Evolutionary conservation across 2,797 vertebrate species (phyloP), one percentile per base, ranked within the genome.

Genomic region (Avahi laniger): DNA sequence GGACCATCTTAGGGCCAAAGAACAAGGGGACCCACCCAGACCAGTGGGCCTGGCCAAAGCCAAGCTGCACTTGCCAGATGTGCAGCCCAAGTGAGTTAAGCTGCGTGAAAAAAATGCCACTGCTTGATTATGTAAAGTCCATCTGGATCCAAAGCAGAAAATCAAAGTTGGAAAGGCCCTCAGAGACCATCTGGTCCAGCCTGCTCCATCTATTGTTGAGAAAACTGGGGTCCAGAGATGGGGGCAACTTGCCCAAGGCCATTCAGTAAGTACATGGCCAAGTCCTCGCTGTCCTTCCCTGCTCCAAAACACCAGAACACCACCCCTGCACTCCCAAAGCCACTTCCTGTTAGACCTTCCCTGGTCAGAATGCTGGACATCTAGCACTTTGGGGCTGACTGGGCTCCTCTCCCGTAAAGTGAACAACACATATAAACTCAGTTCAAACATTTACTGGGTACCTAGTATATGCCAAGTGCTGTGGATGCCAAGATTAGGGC

Each of bases 71-170:
- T 57, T 85, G 91, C 94, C 96, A 96, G 93, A 97, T 96, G 95
- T 91, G 61, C 75, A 91, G 86, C 92, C 82, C 84, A 59, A 95
- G 46, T 20, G 30, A 89, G 86, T 95, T 95, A 81, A 91, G 89
- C 88, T 95, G 84, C 7, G 0, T 69, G 48, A 28, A 52, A 57
- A 88, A 88, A 93, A 83, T 4, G 87, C 52, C 92, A 89, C 69
- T 87, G 84, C 89, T 89, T 94, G 91, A 73, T 96, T 96, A 93
- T 63, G 4, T 95, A 89, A 97, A 97, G 84, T 76, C 82, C 93
- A 82, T 79, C 94, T 95, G 88, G 54, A 79, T 82, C 73, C 52
- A 76, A 86, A 89, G 89, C 86, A 93, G 82, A 96, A 97, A 95
- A 97, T 89, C 86, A 75, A 91, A 89, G 78, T 35, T 87, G 91